Percentiles rank a stretch among this genome's conserved stretches.
Evolutionary conservation across 2,113 vertebrate genomes (phyloP).

Genomic region (Machaerirhynchus nigripectus): DNA sequence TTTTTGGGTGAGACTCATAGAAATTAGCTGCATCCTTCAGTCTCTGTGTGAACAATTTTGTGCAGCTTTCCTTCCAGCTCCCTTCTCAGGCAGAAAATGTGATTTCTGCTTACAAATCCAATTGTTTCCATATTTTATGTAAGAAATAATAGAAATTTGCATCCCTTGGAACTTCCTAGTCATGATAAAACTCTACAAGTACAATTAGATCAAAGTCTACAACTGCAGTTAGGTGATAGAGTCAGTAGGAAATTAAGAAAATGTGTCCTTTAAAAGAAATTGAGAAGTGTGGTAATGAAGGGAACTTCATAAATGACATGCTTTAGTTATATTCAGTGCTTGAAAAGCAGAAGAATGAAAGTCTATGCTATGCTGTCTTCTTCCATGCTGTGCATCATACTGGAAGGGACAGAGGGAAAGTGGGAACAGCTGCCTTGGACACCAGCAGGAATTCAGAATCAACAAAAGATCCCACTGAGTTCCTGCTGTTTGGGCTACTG

Average conservation of each 20-base stretch:
- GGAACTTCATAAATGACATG: not conserved
- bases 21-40: not conserved
- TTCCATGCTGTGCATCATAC: not conserved
- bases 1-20: not conserved
- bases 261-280: not conserved
- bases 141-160: not conserved
- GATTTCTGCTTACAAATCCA: not conserved
- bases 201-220: not conserved
- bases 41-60: not conserved
- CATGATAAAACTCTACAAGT: not conserved
- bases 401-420: not conserved
- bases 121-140: not conserved
- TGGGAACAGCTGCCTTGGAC: not conserved
- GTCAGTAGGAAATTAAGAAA: not conserved
- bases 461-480: not conserved
- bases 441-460: not conserved
- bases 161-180: not conserved
- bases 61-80: not conserved
- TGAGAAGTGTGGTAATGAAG: not conserved
- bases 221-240: not conserved
- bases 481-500: not conserved
- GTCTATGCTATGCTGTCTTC: not conserved
- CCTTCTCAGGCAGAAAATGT: not conserved
- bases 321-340: not conserved
- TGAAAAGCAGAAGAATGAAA: not conserved